phyloP scores from a whole-genome alignment of 2,888 invertebrate genomes.

The Geophilus truncorum region DNA sequence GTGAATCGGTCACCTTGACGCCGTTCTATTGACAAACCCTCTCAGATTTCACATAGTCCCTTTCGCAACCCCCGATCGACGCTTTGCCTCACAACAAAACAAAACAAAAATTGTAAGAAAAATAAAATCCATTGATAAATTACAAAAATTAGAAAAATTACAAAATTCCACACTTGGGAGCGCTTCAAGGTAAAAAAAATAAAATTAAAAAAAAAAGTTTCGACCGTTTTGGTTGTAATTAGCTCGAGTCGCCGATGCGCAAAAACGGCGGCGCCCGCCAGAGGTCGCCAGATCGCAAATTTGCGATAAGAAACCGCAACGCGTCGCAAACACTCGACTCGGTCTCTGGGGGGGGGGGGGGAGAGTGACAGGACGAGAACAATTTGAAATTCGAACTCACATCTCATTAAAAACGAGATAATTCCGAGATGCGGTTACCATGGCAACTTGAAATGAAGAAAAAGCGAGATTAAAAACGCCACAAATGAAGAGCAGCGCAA shows the following conservation, averaged over 20 bases:
- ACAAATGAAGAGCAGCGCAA: neutral
- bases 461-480: neutral
- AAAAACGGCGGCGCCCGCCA: too few relatives aligned
- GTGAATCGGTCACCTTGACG: neutral
- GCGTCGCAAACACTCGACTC: neutral
- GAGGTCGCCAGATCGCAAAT: neutral
- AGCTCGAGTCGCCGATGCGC: neutral
- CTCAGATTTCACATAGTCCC: too few relatives aligned
- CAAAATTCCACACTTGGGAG: too few relatives aligned
- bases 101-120: too few relatives aligned
- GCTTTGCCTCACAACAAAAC: too few relatives aligned
- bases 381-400: neutral
- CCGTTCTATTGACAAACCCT: neutral
- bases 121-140: too few relatives aligned
- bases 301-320: neutral
- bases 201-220: too few relatives aligned
- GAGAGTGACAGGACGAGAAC: too few relatives aligned
- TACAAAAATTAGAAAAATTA: too few relatives aligned
- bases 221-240: neutral
- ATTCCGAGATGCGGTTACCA: neutral
- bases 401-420: neutral
- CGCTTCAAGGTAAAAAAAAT: too few relatives aligned
- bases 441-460: neutral
- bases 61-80: too few relatives aligned
- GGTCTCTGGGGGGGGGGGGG: too few relatives aligned